phyloP scores from a whole-genome alignment of 2,888 invertebrate genomes.

The Phengaris arion region DNA sequence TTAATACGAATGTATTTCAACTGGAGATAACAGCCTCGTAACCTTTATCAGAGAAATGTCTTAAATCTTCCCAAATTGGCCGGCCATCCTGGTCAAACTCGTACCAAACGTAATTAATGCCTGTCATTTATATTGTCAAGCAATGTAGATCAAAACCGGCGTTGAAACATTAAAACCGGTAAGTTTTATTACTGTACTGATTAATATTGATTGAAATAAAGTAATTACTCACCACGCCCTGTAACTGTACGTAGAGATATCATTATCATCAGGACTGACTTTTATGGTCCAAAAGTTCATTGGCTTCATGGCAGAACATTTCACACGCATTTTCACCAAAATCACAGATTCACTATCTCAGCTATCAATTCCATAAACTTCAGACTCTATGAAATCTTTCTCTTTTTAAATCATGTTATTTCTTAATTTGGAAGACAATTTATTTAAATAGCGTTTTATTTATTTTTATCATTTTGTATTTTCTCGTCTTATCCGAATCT shows the following conservation, averaged over 20 bases:
- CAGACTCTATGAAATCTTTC: too few species aligned
- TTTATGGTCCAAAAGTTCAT: too few species aligned
- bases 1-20: conserved; percentile 20
- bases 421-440: too few species aligned
- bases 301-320: too few species aligned
- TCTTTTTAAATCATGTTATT: too few species aligned
- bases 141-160: conserved; percentile 38
- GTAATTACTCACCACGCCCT: conserved; percentile 30
- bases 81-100: conserved; percentile 30
- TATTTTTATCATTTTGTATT: too few species aligned
- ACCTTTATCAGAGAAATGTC: conserved; percentile 23
- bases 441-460: too few species aligned
- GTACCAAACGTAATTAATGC: conserved; percentile 37
- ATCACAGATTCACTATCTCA: too few species aligned
- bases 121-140: conserved; percentile 40
- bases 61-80: conserved; percentile 29
- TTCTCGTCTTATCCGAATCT: too few species aligned
- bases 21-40: conserved; percentile 11
- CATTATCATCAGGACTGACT: neutral
- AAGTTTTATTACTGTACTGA: conserved; percentile 32
- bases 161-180: conserved; percentile 27
- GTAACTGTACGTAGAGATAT: conserved; percentile 25
- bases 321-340: too few species aligned
- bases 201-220: conserved; percentile 34
- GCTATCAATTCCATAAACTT: too few species aligned